Percentiles rank a stretch among this genome's conserved stretches.
Conservation (phyloP, 2,888 invertebrate genomes). For the Mesorhabditis belari region DNA sequence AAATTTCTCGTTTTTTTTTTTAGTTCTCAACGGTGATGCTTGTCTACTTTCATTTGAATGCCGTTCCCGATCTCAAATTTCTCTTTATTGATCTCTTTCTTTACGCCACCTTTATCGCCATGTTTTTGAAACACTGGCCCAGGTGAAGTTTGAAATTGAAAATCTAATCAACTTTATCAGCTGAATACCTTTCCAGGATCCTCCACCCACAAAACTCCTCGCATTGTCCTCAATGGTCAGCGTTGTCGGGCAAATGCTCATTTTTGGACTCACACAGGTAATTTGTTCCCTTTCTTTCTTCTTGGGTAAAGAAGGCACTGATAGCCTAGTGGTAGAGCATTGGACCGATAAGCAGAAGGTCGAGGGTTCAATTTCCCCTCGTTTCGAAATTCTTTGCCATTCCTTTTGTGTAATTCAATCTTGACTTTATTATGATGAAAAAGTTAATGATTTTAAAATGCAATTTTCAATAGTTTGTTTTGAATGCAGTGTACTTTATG, state of each 20-base stretch:
- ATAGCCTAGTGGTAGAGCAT: too few species aligned
- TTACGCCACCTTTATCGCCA: constrained; percentile 56
- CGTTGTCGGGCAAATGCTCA: constrained; percentile 65
- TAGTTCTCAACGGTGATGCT: constrained; percentile 64
- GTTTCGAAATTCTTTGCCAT: too few species aligned
- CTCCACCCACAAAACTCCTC: constrained; percentile 58
- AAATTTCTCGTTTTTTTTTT: neutral
- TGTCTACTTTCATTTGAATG: constrained; percentile 52
- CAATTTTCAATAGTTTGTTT: too few species aligned
- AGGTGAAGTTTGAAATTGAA: neutral
- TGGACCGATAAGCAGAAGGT: too few species aligned
- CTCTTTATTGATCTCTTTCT: constrained; percentile 59
- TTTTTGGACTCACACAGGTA: constrained; percentile 64
- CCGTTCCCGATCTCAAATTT: constrained; percentile 53
- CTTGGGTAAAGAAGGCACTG: too few species aligned
- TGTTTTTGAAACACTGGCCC: constrained; percentile 27
- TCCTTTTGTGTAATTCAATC: too few species aligned
- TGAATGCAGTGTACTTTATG: too few species aligned
- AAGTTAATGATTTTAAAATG: too few species aligned
- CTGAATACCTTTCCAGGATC: constrained; percentile 19
- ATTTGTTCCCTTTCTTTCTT: too few species aligned
- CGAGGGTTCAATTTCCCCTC: too few species aligned
- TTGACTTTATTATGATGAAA: too few species aligned
- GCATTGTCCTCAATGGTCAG: constrained; percentile 66
- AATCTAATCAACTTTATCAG: neutral